Base-by-base conservation (phyloP, 2,113 vertebrate genomes). In the Aphelocoma coerulescens region DNA sequence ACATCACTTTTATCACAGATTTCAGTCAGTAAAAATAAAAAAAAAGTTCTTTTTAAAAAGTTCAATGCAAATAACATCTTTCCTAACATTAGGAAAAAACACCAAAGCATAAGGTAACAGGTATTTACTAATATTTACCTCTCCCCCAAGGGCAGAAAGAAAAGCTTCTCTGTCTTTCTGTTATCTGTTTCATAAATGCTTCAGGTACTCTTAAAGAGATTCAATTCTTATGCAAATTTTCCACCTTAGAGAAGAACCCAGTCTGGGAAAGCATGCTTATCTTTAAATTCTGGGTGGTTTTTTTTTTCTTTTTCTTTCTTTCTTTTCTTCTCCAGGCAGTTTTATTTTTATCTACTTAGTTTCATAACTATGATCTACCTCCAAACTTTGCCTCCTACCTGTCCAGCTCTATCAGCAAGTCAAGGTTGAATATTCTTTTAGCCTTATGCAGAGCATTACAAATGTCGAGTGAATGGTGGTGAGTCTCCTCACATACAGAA, bases 311-410 rank as follows among this genome's bases (percentile, higher is more conserved):
- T 20, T 4, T 7, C 2, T 13, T 16, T 22, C 13, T 24, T 22
- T 0, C 12, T 4, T 28, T 26, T 4, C 6, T 1, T 75, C 3
- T 74, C 11, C 8, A n/a, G 8, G 8, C 13, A 78, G 4, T 32
- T 61, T 11, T 49, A 26, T 77, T 81, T 84, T 10, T 32, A 18
- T 33, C 19, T 75, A 66, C 16, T 24, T 75, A 46, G 14, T 30
- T 93, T 71, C 6, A 15, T 39, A 66, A 54, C 10, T 58, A 4
- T 48, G 6, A 1, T 35, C 24, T 69, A 20, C 14, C 35, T 44
- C 15, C 10, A 67, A 5, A 26, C 8, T 91, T 68, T 73, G 63
- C 17, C 28, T 76, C 17, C 5, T 51, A 63, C 26, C 48, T 68
- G 17, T 28, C 37, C 39, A 75, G 14, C 18, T 67, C 43, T 55